These are phyloP conservation scores for Tychaedon coryphoeus DNA, from an alignment of 2,113 vertebrate species.

Conservation along the genomic window DNA sequence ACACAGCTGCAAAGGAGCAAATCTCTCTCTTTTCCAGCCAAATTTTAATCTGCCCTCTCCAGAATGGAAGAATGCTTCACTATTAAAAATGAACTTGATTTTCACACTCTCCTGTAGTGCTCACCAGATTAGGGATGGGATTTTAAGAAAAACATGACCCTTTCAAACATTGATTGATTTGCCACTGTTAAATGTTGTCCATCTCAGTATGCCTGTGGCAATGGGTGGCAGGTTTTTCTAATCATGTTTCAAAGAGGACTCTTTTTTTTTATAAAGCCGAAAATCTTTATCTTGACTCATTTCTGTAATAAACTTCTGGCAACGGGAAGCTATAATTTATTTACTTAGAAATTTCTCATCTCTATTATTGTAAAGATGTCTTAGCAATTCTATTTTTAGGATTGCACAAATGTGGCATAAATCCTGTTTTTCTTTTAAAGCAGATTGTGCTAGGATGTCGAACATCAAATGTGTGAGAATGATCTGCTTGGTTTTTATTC, in stretches of 20 bases:
- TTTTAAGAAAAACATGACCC: background rate
- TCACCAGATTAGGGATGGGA: background rate
- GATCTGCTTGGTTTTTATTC: background rate
- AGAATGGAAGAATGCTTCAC: background rate
- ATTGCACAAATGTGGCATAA: conserved; percentile 5
- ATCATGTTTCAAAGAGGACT: background rate
- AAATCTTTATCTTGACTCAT: conserved; percentile 25
- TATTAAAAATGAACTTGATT: background rate
- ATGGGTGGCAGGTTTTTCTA: background rate
- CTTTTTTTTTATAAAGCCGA: background rate
- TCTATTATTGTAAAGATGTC: conserved; percentile 28
- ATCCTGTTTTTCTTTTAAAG: conserved; percentile 9
- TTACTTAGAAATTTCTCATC: conserved; percentile 43
- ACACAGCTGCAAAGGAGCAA: background rate
- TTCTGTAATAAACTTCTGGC: conserved; percentile 41
- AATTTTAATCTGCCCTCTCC: background rate
- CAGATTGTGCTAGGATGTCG: conserved; percentile 8
- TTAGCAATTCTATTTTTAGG: conserved; percentile 35
- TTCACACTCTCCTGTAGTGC: background rate
- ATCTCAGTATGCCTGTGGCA: background rate
- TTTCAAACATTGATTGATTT: background rate
- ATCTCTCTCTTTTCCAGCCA: conserved; percentile 15
- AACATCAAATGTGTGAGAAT: background rate
- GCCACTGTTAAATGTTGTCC: background rate
- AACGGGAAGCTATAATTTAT: background rate